Evolutionary conservation across 2,113 vertebrate species (phyloP).

Genomic region (Dasyurus viverrinus): DNA sequence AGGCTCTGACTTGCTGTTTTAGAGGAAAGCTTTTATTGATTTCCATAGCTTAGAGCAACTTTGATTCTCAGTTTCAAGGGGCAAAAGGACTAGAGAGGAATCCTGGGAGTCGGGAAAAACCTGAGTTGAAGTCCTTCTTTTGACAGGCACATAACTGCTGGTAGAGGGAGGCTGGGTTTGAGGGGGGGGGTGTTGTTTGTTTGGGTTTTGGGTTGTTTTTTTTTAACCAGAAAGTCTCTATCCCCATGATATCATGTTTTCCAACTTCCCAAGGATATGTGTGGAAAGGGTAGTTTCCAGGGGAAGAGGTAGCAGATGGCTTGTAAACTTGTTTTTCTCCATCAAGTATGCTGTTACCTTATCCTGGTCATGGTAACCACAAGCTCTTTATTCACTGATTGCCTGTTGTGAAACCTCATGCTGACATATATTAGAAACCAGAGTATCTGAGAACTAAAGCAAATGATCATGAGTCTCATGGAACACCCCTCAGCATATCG

Average conservation of each 20-base stretch:
- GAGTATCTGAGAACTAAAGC: slow-evolving; percentile 45
- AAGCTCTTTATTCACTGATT: slow-evolving; percentile 18
- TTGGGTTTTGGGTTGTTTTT: no score
- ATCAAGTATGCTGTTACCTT: slow-evolving; percentile 27
- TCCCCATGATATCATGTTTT: background rate
- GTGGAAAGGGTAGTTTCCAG: background rate
- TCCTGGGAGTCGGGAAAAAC: slow-evolving; percentile 22
- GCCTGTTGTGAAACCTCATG: slow-evolving; percentile 14
- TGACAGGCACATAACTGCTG: background rate
- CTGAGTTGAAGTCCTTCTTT: background rate
- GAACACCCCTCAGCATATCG: background rate
- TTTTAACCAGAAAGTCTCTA: background rate
- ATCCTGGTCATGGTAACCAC: slow-evolving; percentile 49
- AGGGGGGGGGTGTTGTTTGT: background rate
- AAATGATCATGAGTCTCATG: background rate
- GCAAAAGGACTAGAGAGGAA: background rate
- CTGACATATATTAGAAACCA: background rate
- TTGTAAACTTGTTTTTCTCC: background rate
- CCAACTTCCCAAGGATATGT: no score
- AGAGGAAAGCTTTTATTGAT: slow-evolving; percentile 59
- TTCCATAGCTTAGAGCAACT: slow-evolving; percentile 68
- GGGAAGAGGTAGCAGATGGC: slow-evolving; percentile 41
- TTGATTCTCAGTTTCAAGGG: slow-evolving; percentile 39
- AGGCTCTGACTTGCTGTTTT: slow-evolving; percentile 69
- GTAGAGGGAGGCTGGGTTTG: background rate